A percentile compares a stretch with the other conserved stretches of the same genome.
Evolutionary conservation across 2,113 vertebrate genomes (phyloP).

Genomic region (Cygnus atratus): DNA sequence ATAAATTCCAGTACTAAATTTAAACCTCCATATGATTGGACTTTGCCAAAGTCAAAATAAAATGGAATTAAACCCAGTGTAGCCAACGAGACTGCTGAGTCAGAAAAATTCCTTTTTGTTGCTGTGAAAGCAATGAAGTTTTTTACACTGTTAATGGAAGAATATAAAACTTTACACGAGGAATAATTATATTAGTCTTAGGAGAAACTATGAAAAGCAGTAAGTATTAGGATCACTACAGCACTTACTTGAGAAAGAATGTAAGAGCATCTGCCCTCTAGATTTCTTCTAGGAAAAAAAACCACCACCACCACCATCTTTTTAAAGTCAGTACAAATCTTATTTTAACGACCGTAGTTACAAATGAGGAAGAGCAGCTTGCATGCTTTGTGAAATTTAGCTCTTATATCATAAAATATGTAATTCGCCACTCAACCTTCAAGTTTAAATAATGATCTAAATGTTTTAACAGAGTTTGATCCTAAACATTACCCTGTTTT

Average conservation of each 20-base stretch:
- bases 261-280: conserved; percentile 13
- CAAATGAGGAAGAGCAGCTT: conserved; percentile 32
- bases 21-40: background rate
- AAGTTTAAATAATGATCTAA: conserved; percentile 65
- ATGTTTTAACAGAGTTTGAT: conserved; percentile 64
- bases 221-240: background rate
- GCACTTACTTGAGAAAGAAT: conserved; percentile 7
- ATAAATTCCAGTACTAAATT: background rate
- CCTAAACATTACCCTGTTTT: conserved; percentile 57
- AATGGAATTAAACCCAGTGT: background rate
- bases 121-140: background rate
- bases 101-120: background rate
- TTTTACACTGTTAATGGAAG: background rate
- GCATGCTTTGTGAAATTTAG: conserved; percentile 35
- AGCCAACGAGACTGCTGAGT: background rate
- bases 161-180: background rate
- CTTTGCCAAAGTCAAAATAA: background rate
- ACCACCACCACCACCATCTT: background rate
- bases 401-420: conserved; percentile 49
- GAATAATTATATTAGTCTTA: background rate
- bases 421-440: conserved; percentile 58
- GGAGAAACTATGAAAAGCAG: background rate
- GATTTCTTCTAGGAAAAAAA: background rate
- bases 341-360: conserved; percentile 11
- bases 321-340: conserved; percentile 35